Percentiles rank a stretch among this genome's conserved stretches.
phyloP scores from a whole-genome alignment of 2,888 invertebrate genomes.

The Ophion slaviceki region DNA sequence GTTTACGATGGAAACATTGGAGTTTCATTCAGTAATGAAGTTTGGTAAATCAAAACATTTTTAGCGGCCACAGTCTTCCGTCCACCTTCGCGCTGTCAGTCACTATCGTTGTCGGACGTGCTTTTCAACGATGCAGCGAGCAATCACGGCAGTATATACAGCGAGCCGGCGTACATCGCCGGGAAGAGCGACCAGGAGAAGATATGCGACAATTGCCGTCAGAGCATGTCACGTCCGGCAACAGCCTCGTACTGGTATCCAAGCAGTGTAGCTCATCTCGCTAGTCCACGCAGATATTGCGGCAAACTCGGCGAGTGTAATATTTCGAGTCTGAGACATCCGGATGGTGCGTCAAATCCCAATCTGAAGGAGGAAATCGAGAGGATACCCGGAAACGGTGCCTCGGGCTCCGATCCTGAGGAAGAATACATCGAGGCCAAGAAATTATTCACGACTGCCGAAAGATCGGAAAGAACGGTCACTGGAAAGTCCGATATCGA shows the following conservation, averaged over 20 bases:
- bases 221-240: constrained; percentile 88
- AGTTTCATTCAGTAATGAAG: not conserved
- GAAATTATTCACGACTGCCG: constrained; percentile 78
- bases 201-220: constrained; percentile 91
- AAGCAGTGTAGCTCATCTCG: constrained; percentile 81
- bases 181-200: constrained; percentile 86
- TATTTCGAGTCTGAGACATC: constrained; percentile 91
- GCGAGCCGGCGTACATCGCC: constrained; percentile 91
- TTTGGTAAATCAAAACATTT: not conserved
- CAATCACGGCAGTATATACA: constrained; percentile 93
- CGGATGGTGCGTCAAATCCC: constrained; percentile 97
- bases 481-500: constrained; percentile 83
- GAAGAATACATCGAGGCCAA: constrained; percentile 83
- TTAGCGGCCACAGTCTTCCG: constrained; percentile 80
- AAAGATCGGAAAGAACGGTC: constrained; percentile 80
- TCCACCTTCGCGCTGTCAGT: constrained; percentile 88
- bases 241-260: constrained; percentile 88
- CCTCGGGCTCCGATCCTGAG: constrained; percentile 87
- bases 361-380: constrained; percentile 90
- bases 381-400: constrained; percentile 87
- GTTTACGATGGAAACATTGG: not conserved
- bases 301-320: constrained; percentile 86
- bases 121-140: constrained; percentile 88
- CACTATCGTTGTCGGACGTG: constrained; percentile 89
- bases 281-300: constrained; percentile 89